phyloP scores from a whole-genome alignment of 2,888 invertebrate species.

The Athripsodes cinereus region DNA sequence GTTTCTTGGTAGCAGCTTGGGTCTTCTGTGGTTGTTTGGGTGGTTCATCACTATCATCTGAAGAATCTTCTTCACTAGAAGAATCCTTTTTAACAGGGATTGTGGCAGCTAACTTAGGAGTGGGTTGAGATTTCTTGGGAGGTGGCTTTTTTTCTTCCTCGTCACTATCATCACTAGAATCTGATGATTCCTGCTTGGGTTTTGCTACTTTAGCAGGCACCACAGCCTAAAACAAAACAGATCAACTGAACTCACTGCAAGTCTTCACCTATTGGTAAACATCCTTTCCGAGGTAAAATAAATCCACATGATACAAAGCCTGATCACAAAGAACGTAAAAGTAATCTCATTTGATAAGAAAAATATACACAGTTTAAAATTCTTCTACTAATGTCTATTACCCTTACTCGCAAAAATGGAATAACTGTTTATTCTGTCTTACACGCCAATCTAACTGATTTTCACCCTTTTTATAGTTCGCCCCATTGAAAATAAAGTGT shows the following conservation, averaged over 20 bases:
- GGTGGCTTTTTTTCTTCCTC: conserved; percentile 34
- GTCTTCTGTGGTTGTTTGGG: conserved; percentile 27
- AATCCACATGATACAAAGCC: too few relatives aligned
- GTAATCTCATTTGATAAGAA: too few relatives aligned
- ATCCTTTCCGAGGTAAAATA: too few relatives aligned
- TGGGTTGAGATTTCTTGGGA: conserved; percentile 28
- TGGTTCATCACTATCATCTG: conserved; percentile 39
- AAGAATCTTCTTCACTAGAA: conserved; percentile 39
- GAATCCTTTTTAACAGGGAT: conserved; percentile 34
- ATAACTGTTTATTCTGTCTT: too few relatives aligned
- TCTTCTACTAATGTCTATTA: too few relatives aligned
- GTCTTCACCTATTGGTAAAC: conserved; percentile 35
- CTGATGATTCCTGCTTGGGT: conserved; percentile 31
- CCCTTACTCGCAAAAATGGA: too few relatives aligned
- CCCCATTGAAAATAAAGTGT: too few relatives aligned
- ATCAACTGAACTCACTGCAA: conserved; percentile 17
- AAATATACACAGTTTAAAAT: too few relatives aligned
- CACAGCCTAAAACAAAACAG: neutral
- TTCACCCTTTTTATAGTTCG: too few relatives aligned
- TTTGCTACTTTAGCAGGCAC: neutral
- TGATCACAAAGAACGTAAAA: too few relatives aligned
- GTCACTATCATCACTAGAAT: conserved; percentile 37
- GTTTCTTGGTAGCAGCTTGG: conserved; percentile 33
- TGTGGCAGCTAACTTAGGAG: conserved; percentile 25
- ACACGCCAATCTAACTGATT: too few relatives aligned